phyloP scores from a whole-genome alignment of 2,888 invertebrate species.

The Holacanthella duospinosa region DNA sequence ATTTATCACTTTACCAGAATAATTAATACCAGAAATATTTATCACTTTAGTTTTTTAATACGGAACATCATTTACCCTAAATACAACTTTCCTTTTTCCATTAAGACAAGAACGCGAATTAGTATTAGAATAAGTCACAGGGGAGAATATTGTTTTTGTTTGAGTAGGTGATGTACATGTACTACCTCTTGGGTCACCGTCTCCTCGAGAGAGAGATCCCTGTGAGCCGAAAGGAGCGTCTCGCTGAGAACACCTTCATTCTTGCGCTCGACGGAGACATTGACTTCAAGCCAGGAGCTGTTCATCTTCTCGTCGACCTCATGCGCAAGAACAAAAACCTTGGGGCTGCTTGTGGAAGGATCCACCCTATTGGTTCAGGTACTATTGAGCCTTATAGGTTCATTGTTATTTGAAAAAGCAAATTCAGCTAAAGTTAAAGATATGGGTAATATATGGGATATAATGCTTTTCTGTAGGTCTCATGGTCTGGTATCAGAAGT shows the following conservation, averaged over 20 bases:
- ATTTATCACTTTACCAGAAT: too few relatives aligned
- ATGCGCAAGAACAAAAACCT: conserved; percentile 69
- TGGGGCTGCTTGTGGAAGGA: conserved; percentile 80
- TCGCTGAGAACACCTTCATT: conserved; percentile 71
- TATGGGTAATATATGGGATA: not conserved
- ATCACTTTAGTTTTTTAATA: too few relatives aligned
- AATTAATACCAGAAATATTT: too few relatives aligned
- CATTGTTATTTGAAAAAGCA: not conserved
- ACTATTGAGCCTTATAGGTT: too few relatives aligned
- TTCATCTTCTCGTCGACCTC: conserved; percentile 65
- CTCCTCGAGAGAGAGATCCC: conserved; percentile 43
- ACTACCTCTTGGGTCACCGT: conserved; percentile 66
- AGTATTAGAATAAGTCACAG: too few relatives aligned
- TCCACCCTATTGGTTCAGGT: conserved; percentile 61
- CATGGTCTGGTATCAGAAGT: conserved; percentile 44
- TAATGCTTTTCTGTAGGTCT: not conserved
- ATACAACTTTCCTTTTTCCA: too few relatives aligned
- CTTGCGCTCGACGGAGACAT: conserved; percentile 80
- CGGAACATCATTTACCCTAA: too few relatives aligned
- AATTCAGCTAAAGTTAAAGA: not conserved
- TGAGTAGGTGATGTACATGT: conserved; percentile 45
- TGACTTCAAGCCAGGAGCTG: conserved; percentile 71
- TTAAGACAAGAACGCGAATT: too few relatives aligned
- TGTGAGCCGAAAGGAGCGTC: conserved; percentile 47
- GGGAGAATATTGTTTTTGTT: too few relatives aligned